These are phyloP conservation scores for Thamnophis sirtalis DNA, from an alignment of 2,113 vertebrate species.

Conservation along the genomic window DNA sequence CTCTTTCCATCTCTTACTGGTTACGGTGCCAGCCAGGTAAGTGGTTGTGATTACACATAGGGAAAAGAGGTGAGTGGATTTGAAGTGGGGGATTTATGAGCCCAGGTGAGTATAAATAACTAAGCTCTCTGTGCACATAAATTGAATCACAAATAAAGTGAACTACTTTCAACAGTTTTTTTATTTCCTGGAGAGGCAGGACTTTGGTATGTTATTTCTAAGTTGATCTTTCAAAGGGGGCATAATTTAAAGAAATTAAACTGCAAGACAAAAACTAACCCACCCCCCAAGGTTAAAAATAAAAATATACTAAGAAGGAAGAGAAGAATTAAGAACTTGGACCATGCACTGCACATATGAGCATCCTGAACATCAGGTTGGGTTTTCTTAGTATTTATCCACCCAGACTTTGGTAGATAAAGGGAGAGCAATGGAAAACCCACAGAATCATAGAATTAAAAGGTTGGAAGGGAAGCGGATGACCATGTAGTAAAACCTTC, in stretches of 20 bases:
- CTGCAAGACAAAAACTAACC: not conserved
- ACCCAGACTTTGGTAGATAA: not conserved
- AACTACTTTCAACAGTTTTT: not conserved
- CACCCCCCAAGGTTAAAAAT: not conserved
- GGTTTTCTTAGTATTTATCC: not conserved
- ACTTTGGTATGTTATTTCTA: not conserved
- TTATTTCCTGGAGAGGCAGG: not conserved
- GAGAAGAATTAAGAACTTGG: not conserved
- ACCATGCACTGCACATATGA: not conserved
- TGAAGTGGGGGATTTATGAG: not conserved
- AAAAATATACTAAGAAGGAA: not conserved
- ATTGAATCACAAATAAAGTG: not conserved
- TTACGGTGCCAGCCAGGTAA: not conserved
- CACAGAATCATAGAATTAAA: not conserved
- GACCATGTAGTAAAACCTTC: not conserved
- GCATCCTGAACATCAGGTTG: not conserved
- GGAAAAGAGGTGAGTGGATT: not conserved
- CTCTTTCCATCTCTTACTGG: not conserved
- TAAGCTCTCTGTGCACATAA: not conserved
- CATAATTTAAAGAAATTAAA: not conserved
- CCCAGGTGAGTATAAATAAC: not conserved
- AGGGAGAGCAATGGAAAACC: not conserved
- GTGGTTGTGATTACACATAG: not conserved
- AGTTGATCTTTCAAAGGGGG: not conserved
- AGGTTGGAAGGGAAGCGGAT: not conserved